Evolutionary conservation across 2,888 invertebrate genomes (phyloP), one percentile per base, ranked within the genome.

Genomic region (Lacanobia wlatinum): DNA sequence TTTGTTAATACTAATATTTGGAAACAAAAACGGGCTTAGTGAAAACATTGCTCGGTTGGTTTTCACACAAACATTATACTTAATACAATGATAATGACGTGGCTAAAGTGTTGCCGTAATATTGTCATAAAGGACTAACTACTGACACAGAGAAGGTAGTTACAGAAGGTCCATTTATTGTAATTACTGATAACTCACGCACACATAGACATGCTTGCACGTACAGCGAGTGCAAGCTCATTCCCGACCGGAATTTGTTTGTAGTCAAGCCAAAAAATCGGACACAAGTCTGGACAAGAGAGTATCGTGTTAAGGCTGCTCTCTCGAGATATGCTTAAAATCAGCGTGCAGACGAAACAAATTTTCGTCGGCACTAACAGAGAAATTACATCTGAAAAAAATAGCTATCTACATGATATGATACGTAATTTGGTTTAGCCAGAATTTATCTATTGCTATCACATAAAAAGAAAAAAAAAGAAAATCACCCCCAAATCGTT

Each of bases 21-120:
- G 43, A 64, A 67, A 78, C 72, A 84, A 76, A 80, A 72, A 75
- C 70, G 34, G 59, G 52, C 60, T 77, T 70, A 75, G 64, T 71
- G 23, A 72, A 67, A 70, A 72, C 63, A 70, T 78, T 72, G 76
- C 69, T 66, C 50, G 74, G 70, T 56, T 56, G 68, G 75, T 73
- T 59, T 70, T 65, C 74, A 77, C 67, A 68, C 62, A 73, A 84
- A 75, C 73, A 78, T 84, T 81, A 76, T 68, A 83, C 75, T 77
- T 82, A 83, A 80, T 84, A 87, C 83, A 84, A 87, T 82, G 83
- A 80, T 86, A 88, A 90, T 88, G 85, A 86, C 76, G 64, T 56
- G 69, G 80, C 83, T 76, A 82, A 87, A 89, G 85, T 85, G 82
- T 80, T 83, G 65, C 73, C 55, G 70, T 88, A 86, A 87, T 83